These are phyloP conservation scores for Neoscelio sp. DNA, from an alignment of 2,888 invertebrate species.

Conservation along the genomic window DNA sequence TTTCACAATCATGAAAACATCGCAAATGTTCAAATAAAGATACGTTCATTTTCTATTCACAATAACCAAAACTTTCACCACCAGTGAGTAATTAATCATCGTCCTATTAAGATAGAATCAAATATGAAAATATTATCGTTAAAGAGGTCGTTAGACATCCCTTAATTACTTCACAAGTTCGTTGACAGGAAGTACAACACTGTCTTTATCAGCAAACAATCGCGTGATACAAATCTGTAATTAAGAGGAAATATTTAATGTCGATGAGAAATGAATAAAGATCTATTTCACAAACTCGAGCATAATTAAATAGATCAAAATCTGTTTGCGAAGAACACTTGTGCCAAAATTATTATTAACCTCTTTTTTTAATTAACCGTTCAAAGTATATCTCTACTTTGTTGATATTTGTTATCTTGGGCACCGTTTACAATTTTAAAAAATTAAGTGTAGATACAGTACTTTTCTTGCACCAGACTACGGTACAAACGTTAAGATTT, in stretches of 20 bases:
- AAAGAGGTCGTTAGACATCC: constrained; percentile 60
- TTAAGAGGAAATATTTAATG: constrained; percentile 28
- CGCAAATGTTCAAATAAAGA: background rate
- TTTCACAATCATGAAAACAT: background rate
- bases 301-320: no score
- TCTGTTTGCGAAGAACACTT: background rate
- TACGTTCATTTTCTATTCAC: constrained; percentile 10
- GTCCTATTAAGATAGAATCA: constrained; percentile 58
- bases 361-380: no score
- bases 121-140: constrained; percentile 61
- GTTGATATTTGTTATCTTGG: constrained; percentile 1
- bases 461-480: constrained; percentile 1
- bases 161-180: constrained; percentile 60
- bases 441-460: background rate
- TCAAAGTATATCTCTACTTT: no score
- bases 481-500: constrained; percentile 6
- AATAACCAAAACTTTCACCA: constrained; percentile 22
- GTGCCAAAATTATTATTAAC: no score
- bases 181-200: constrained; percentile 57
- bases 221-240: constrained; percentile 36
- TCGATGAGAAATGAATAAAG: constrained; percentile 25
- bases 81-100: constrained; percentile 46
- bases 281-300: no score
- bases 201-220: constrained; percentile 51
- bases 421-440: background rate